phyloP scores from a whole-genome alignment of 1,140 invertebrate genomes.

The Zaprionus capensis region DNA sequence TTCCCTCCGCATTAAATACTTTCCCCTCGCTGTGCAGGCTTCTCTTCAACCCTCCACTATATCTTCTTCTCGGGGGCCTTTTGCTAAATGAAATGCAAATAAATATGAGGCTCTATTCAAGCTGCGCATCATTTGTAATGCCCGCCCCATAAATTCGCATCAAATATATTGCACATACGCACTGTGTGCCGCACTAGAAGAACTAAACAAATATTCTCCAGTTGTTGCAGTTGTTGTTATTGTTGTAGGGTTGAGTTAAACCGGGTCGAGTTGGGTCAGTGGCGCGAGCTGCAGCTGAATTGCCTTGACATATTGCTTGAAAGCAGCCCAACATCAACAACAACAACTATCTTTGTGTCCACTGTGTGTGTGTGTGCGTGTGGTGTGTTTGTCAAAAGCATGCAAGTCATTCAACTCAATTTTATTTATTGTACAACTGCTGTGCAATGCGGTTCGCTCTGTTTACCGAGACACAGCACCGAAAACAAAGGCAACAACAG shows the following conservation, averaged over 20 bases:
- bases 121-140: conserved; percentile 54
- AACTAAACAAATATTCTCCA: conserved; percentile 53
- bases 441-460: conserved; percentile 33
- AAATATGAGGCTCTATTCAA: conserved; percentile 43
- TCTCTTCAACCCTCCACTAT: not conserved
- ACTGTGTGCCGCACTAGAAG: conserved; percentile 47
- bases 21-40: not conserved
- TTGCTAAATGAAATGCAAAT: conserved; percentile 57
- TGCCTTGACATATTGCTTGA: conserved; percentile 63
- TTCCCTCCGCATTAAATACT: not conserved
- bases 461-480: conserved; percentile 42
- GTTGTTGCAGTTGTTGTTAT: conserved; percentile 37
- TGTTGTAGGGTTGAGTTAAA: conserved; percentile 32
- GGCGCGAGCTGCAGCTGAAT: conserved; percentile 48
- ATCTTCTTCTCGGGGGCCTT: not conserved
- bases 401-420: conserved; percentile 69
- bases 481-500: conserved; percentile 18
- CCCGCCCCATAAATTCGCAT: conserved; percentile 48
- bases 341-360: conserved; percentile 34
- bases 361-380: not conserved
- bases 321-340: conserved; percentile 25
- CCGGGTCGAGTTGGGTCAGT: conserved; percentile 41
- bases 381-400: conserved; percentile 52
- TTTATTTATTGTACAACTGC: conserved; percentile 64
- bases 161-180: conserved; percentile 64